Percentiles rank a stretch among this genome's conserved stretches.
Evolutionary conservation across 2,113 vertebrate genomes (phyloP).

Genomic region (Columba janthina): DNA sequence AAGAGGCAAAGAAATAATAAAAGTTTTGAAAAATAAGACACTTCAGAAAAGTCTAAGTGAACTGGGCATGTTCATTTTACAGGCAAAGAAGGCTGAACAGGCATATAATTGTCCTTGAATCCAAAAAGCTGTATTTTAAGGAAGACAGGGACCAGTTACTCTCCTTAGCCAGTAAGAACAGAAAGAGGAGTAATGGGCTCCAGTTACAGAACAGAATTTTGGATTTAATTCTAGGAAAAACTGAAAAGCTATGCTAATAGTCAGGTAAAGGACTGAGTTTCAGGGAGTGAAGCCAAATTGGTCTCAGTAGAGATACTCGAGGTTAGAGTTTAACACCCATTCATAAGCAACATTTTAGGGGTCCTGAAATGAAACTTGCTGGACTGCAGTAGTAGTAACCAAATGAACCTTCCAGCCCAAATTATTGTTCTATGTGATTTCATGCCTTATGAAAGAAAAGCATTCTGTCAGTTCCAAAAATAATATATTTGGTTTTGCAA

Average conservation of each 20-base stretch:
- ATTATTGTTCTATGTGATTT: background rate
- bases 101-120: background rate
- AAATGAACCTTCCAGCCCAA: background rate
- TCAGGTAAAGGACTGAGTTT: background rate
- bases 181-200: background rate
- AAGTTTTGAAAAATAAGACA: background rate
- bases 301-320: accelerated
- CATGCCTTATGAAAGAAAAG: background rate
- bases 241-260: background rate
- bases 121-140: background rate
- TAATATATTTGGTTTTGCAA: background rate
- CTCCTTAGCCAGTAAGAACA: background rate
- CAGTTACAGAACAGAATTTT: background rate
- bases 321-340: background rate
- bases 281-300: background rate
- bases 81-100: background rate
- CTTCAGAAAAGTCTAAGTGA: background rate
- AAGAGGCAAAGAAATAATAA: background rate
- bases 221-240: background rate
- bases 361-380: background rate
- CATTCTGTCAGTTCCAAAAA: background rate
- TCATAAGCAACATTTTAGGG: background rate
- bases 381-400: background rate
- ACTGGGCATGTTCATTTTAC: background rate
- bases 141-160: background rate